Base-by-base conservation (phyloP, 1,140 invertebrate genomes). In the Heliconius nattereri region DNA sequence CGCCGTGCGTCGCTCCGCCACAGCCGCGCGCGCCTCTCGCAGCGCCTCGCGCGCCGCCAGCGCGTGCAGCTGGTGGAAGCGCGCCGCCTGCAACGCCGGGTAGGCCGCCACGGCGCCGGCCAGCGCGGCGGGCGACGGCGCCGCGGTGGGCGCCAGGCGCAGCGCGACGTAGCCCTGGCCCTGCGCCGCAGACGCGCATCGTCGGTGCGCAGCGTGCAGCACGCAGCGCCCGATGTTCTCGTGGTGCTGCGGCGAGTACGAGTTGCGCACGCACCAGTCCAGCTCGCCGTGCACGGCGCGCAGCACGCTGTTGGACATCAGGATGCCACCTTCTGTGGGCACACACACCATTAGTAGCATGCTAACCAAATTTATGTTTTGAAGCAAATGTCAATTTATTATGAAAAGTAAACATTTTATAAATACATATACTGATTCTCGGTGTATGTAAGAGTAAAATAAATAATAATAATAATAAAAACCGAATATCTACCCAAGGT, bases 191-290 rank as follows among this genome's bases (percentile, higher is more conserved):
- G 83, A 11, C 2, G 82, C 66, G 81, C 90, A 92, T 13, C 87
- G 71, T 19, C 80, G 75, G 81, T 89, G 89, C 20, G 90, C 89
- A 20, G 90, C 88, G 86, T 94, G 92, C 75, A 93, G 86, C 77
- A 98, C 96, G 90, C 98, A 98, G 82, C 97, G 95, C 23, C 98
- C 98, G 83, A 98, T 95, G 94, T 98, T 98, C 85, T 98, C 96
- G 89, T 97, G 97, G 87, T 97, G 96, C 79, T 96, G 96, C 73
- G 96, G 96, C 3, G 97, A 97, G 86, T 97, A 97, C 3, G 97
- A 96, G 91, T 98, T 98, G 74, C 96, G 96, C 1, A 98, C 96
- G 94, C 98, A 98, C 96, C 97, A 98, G 86, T 98, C 97, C 78
- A 98, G 92, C 89, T 97, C 96, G 40, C 92, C 93, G 83, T 97